Evolutionary conservation across 2,888 invertebrate species (phyloP), one percentile per base, ranked within the genome.

Genomic region (Aphodius granarius): DNA sequence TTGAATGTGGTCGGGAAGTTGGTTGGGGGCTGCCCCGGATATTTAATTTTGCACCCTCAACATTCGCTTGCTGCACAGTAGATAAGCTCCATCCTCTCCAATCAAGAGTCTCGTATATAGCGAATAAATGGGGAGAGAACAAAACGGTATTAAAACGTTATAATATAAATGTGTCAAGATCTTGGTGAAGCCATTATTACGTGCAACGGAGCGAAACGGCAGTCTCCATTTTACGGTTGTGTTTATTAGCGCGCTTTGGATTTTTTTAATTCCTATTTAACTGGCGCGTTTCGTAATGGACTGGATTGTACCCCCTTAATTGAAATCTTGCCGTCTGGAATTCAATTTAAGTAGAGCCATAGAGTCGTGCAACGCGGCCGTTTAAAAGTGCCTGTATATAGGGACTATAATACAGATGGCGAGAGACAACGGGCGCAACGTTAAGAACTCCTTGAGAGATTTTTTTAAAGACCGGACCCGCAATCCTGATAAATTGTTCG

Each of bases 251-350:
- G 43, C 43, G 43, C 43, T 43, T 43, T 43, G 43, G 43, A 43
- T 43, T 43, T 43, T 43, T 43, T 43, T 43, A 43, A 43, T 43
- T 43, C 43, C 43, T 13, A 43, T 68, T 68, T 68, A 68, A 68
- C 22, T 68, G 21, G 68, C 68, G 20, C 66, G 19, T 22, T 43
- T 20, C 68, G 68, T 68, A 68, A 68, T 68, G 68, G 68, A 68
- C 68, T 22, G 68, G 68, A 68, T 68, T 68, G 68, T 68, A 68
- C 22, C 68, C 43, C 68, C 68, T 68, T 68, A 68, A 68, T 68
- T 68, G 68, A 68, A 68, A 68, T 68, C 68, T 22, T 19, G 68
- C 68, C 43, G 68, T 22, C 21, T 22, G 20, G 68, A 68, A 68
- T 68, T 68, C 68, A 68, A 68, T 68, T 68, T 68, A 21, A 68